Base-by-base conservation (phyloP, 1,140 invertebrate species). In the Eufriesea mexicana region DNA sequence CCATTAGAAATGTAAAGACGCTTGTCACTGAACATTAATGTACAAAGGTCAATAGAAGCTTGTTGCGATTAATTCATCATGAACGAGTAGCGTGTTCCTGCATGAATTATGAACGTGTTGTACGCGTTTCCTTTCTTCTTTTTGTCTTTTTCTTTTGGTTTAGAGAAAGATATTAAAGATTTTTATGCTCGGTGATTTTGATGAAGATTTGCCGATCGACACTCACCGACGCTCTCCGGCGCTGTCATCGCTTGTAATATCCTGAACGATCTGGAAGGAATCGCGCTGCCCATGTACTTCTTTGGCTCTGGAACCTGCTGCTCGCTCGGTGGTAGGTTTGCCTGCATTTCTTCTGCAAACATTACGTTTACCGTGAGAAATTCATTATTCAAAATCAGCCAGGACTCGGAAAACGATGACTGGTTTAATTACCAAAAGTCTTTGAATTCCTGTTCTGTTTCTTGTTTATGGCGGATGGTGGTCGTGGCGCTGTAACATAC, bases 201-300 rank as follows among this genome's bases (percentile, higher is more conserved):
- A 10, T n/a, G 0, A 23, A 23, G 2, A 42, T 14, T 47, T 20
- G 28, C 16, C 5, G 12, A 1, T 70, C 47, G 66, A 84, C 85
- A 92, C 91, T 93, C 90, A 95, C 94, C 93, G 79, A 92, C 89
- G 91, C 93, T 94, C 88, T 96, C 95, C 79, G 96, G 93, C 86
- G 95, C 95, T 66, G 97, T 97, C 97, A 98, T 97, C 49, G 96
- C 96, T 94, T 98, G 97, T 57, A 98, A 94, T 91, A 98, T 96
- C 92, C 96, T 96, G 92, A 98, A 98, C 28, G 97, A 98, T 91
- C 97, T 96, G 83, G 97, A 98, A 66, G 98, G 98, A 92, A 98
- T 98, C 86, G 96, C 96, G 90, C 96, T 96, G 79, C 97, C 97
- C 79, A 95, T 97, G 91, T 98, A 98, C 90, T 97, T 97, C 90